Conservation (phyloP, 23 tunicate genomes). For the Styela clava region DNA sequence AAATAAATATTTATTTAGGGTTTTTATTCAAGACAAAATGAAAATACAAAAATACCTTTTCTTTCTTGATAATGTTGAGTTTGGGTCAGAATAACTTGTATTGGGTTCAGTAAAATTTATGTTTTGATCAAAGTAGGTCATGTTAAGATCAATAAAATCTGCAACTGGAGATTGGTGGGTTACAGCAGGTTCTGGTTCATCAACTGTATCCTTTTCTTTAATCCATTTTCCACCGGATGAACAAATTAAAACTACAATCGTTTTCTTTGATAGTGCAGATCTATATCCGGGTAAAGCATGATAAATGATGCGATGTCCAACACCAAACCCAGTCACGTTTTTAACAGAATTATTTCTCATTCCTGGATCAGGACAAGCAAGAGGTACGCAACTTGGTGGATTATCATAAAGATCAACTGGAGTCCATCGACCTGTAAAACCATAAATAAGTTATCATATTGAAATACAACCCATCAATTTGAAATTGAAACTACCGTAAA, state of each 20-base stretch:
- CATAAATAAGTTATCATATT: too few relatives aligned
- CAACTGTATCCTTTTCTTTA: neutral
- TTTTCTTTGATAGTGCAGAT: constrained; percentile 16
- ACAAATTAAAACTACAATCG: constrained; percentile 43
- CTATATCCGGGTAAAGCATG: constrained; percentile 46
- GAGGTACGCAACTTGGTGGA: constrained; percentile 21
- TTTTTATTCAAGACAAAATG: too few relatives aligned
- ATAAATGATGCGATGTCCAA: constrained; percentile 36
- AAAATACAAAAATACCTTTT: too few relatives aligned
- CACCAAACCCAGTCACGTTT: constrained; percentile 23
- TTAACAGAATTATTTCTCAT: constrained; percentile 23
- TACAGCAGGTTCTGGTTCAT: neutral
- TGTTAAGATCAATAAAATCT: neutral
- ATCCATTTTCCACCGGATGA: constrained; percentile 40
- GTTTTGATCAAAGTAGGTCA: neutral
- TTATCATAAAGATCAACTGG: constrained; percentile 19
- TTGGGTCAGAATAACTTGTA: too few relatives aligned
- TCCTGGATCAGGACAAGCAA: constrained; percentile 64
- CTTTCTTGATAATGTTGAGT: neutral
- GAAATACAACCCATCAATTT: neutral
- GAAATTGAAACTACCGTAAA: neutral
- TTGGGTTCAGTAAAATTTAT: neutral
- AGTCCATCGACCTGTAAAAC: constrained; percentile 55
- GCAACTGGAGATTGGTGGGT: neutral
- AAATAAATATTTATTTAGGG: too few relatives aligned